Percentiles rank a stretch among this genome's conserved stretches.
Conservation (phyloP, 2,797 vertebrate genomes). For the Tokudaia muenninki region DNA sequence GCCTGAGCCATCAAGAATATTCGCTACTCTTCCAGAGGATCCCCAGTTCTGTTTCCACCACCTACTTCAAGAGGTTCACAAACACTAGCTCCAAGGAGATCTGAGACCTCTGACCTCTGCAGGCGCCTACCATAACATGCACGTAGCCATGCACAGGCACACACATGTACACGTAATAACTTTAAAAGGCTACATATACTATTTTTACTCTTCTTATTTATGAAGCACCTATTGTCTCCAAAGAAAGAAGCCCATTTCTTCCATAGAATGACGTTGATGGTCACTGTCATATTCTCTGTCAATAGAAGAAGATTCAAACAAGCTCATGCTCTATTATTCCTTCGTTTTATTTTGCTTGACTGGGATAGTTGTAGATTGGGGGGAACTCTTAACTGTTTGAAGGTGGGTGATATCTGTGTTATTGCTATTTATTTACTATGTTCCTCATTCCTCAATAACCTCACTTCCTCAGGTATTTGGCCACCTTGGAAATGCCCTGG, state of each 20-base stretch:
- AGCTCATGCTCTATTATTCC: background rate
- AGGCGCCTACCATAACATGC: background rate
- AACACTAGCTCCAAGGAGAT: background rate
- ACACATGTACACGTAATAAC: background rate
- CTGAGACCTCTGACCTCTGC: background rate
- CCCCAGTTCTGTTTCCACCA: background rate
- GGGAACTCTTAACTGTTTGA: conserved; percentile 8
- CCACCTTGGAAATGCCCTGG: background rate
- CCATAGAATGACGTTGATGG: background rate
- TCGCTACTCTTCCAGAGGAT: background rate
- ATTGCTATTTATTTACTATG: background rate
- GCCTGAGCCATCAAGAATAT: background rate
- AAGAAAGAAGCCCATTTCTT: conserved; percentile 14
- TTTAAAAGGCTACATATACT: background rate
- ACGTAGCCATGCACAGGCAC: too few species aligned
- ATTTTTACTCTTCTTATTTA: conserved; percentile 41
- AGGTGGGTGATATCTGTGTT: background rate
- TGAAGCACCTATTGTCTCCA: background rate
- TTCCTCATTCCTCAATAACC: background rate
- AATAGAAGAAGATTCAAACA: background rate
- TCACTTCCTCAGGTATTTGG: background rate
- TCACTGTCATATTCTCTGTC: background rate
- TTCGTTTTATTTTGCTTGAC: background rate
- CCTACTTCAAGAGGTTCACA: background rate
- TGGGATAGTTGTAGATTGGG: background rate